Conservation (phyloP, 2,113 vertebrate genomes). For the Corythornis vintsioides region DNA sequence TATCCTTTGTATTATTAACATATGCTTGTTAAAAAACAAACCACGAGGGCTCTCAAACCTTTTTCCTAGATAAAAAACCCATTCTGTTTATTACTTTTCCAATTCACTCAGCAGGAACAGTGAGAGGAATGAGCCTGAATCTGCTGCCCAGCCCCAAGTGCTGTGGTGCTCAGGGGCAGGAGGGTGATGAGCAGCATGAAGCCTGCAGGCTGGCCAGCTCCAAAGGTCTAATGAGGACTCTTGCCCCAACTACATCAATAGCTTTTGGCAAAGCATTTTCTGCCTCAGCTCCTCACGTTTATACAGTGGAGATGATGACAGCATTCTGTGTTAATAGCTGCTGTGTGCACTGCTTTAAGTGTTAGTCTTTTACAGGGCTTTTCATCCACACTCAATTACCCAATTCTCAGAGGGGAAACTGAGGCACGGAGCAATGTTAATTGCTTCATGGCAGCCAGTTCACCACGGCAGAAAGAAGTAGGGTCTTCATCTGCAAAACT, state of each 20-base stretch:
- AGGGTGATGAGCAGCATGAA: not conserved
- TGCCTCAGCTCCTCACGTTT: slow-evolving; percentile 51
- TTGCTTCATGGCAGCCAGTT: not conserved
- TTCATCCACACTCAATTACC: not conserved
- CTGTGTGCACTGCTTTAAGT: not conserved
- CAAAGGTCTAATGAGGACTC: slow-evolving; percentile 48
- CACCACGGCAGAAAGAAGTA: not conserved
- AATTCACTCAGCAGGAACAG: not conserved
- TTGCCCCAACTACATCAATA: not conserved
- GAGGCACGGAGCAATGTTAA: not conserved
- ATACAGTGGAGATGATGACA: slow-evolving; percentile 1
- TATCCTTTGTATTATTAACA: slow-evolving; percentile 14
- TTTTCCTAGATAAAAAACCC: not conserved
- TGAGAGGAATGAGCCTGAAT: not conserved
- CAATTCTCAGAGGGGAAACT: slow-evolving; percentile 19
- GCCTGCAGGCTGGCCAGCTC: not conserved
- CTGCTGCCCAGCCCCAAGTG: not conserved
- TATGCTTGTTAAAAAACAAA: not conserved
- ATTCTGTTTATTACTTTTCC: slow-evolving; percentile 5
- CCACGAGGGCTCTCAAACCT: not conserved
- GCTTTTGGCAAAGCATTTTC: slow-evolving; percentile 47
- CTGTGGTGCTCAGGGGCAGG: fast-evolving
- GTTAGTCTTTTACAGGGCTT: slow-evolving; percentile 13
- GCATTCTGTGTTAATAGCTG: not conserved
- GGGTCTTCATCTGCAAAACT: not conserved